A percentile compares a stretch with the other conserved stretches of the same genome.
Conservation (phyloP, 2,797 vertebrate species). For the Labroides dimidiatus region DNA sequence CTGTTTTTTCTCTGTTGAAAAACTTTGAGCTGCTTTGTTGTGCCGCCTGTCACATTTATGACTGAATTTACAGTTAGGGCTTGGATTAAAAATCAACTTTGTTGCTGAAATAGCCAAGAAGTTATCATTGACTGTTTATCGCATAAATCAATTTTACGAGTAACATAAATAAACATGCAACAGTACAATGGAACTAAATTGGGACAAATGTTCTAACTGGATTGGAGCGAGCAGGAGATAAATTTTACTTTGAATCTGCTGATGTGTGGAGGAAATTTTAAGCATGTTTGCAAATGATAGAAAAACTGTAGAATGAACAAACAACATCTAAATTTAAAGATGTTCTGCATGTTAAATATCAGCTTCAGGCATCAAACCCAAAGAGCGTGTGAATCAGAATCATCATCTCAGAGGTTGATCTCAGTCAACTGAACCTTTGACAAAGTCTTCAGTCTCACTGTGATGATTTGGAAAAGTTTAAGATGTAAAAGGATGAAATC, state of each 20-base stretch:
- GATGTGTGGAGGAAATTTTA: too few relatives aligned
- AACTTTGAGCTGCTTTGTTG: neutral
- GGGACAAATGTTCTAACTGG: neutral
- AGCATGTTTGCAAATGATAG: too few relatives aligned
- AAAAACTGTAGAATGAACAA: too few relatives aligned
- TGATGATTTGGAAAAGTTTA: neutral
- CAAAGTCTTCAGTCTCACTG: neutral
- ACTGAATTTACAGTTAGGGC: neutral
- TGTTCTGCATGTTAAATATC: too few relatives aligned
- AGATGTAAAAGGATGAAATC: neutral
- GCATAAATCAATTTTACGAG: neutral
- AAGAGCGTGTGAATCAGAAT: too few relatives aligned
- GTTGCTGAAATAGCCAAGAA: neutral
- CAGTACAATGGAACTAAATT: too few relatives aligned
- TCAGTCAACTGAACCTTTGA: neutral
- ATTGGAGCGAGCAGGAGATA: neutral
- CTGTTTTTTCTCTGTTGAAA: neutral
- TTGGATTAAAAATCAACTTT: neutral
- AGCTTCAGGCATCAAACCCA: too few relatives aligned
- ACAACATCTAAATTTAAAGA: too few relatives aligned
- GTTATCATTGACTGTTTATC: conserved; percentile 4
- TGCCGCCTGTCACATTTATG: neutral
- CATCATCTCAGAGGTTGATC: too few relatives aligned
- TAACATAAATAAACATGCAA: neutral
- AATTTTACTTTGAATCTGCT: neutral